A percentile compares a stretch with the other conserved stretches of the same genome.
These are phyloP conservation scores for Ahaetulla prasina DNA, from an alignment of 2,113 vertebrate species.

Conservation along the genomic window DNA sequence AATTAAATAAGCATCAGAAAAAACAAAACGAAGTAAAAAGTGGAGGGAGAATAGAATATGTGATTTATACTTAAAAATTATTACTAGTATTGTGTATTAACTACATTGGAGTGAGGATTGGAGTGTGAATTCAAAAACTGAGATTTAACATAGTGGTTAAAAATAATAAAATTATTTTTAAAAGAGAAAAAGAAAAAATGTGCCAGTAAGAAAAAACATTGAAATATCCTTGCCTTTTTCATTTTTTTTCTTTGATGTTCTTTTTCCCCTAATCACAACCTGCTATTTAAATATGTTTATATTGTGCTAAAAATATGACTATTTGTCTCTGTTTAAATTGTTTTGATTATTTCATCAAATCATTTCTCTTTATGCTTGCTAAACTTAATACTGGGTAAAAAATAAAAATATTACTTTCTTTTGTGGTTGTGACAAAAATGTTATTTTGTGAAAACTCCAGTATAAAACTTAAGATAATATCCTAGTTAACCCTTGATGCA, in stretches of 20 bases:
- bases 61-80: neutral
- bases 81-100: neutral
- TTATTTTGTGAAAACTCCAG: neutral
- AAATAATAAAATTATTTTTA: neutral
- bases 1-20: neutral
- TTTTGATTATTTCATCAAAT: neutral
- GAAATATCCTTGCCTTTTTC: neutral
- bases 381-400: neutral
- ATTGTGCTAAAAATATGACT: neutral
- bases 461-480: neutral
- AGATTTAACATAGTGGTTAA: neutral
- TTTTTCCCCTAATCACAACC: neutral
- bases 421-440: neutral
- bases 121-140: neutral
- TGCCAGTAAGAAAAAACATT: neutral
- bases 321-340: neutral
- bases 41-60: neutral
- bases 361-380: neutral
- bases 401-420: neutral
- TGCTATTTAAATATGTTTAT: neutral
- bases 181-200: neutral
- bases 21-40: neutral
- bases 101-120: neutral
- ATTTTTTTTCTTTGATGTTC: neutral
- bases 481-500: neutral